Conservation (phyloP, 2,797 vertebrate genomes). For the Anguilla marmorata region DNA sequence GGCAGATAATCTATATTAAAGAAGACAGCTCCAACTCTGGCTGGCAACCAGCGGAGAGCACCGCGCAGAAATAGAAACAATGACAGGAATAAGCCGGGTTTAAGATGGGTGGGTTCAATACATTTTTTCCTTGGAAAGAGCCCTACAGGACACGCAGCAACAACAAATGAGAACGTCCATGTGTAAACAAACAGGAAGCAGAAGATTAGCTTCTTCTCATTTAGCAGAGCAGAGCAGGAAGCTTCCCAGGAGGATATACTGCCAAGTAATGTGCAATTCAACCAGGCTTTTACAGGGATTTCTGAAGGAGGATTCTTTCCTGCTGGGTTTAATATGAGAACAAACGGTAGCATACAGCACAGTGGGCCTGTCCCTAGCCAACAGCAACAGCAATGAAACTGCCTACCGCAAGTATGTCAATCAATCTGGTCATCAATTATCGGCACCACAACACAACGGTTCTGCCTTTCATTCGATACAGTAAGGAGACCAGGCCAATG, state of each 20-base stretch:
- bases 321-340: background rate
- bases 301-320: background rate
- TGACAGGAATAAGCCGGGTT: slow-evolving; percentile 49
- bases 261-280: background rate
- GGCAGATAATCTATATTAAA: slow-evolving; percentile 56
- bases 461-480: background rate
- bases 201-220: slow-evolving; percentile 17
- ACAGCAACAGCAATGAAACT: background rate
- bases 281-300: background rate
- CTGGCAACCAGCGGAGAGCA: slow-evolving; percentile 49
- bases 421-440: background rate
- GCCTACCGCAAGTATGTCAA: background rate
- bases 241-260: slow-evolving; percentile 5
- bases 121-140: background rate
- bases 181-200: slow-evolving; percentile 4
- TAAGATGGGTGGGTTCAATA: slow-evolving; percentile 47
- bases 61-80: slow-evolving; percentile 61
- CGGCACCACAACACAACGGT: background rate
- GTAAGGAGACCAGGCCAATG: background rate
- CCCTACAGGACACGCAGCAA: background rate
- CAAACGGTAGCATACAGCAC: background rate
- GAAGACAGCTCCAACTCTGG: slow-evolving; percentile 55
- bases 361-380: background rate
- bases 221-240: background rate
- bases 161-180: background rate